Evolutionary conservation across 2,888 invertebrate genomes (phyloP), one percentile per base, ranked within the genome.

Genomic region (Athalia cordata): DNA sequence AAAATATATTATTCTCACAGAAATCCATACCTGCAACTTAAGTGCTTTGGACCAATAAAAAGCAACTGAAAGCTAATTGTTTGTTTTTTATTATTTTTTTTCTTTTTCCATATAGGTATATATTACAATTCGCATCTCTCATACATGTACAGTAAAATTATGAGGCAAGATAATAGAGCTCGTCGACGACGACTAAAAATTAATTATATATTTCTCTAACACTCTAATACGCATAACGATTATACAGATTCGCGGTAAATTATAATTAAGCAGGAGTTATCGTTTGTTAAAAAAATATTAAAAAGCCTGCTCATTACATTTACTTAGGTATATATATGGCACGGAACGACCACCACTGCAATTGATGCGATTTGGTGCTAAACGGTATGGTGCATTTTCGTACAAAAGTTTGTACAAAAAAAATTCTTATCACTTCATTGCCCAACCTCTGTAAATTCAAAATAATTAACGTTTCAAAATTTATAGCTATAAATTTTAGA

Each of bases 361-460:
- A 66, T 57, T 13, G 45, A 47, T 47, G 45, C 59, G 72, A 72
- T 72, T 72, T 72, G 59, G 72, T 59, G 72, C 59, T 43, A 72
- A 59, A 72, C 72, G 57, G 72, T 72, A 57, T 59, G 72, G 45
- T 72, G 72, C 72, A 72, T 72, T 72, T 72, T 6, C 9, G 45
- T 52, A 59, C 8, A 47, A 57, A 9, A 47, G 13, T n/a, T 72
- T 11, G 57, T 45, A 13, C 9, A 72, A 8, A 47, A 47, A 59
- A 59, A 59, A 72, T 57, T 50, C 72, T 72, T 45, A 52, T 72
- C 47, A 72, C 57, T 57, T 72, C 13, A 13, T 59, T 72, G 9
- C 9, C 52, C 13, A 70, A 70, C 15, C 43, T 4, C 11, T 45
- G 11, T 0, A 55, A n/a, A 50, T 55, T 55, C 55, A 15, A 13